Percentiles rank a stretch among this genome's conserved stretches.
These are phyloP conservation scores for Lates calcarifer DNA, from an alignment of 2,113 vertebrate genomes.

Conservation along the genomic window DNA sequence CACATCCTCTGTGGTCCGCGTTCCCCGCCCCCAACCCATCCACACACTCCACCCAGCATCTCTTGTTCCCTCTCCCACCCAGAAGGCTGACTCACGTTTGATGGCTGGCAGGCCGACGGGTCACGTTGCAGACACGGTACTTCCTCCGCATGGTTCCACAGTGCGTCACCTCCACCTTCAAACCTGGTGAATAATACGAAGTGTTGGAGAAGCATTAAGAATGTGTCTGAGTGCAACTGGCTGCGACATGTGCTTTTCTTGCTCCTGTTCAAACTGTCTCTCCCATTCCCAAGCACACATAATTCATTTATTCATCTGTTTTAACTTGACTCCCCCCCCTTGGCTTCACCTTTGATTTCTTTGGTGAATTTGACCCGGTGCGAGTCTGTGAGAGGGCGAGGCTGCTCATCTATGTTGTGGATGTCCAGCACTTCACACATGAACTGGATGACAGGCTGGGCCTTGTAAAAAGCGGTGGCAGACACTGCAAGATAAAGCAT, in stretches of 20 bases:
- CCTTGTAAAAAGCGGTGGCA: slow-evolving; percentile 99
- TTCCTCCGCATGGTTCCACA: slow-evolving; percentile 99
- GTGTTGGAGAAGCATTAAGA: slow-evolving; percentile 5
- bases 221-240: not conserved
- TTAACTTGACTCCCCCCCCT: not conserved
- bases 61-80: slow-evolving; percentile 7
- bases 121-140: slow-evolving; percentile 98
- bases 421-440: slow-evolving; percentile 99
- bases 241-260: slow-evolving; percentile 13
- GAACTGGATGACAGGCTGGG: slow-evolving; percentile 99
- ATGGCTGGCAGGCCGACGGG: slow-evolving; percentile 96
- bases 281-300: not conserved
- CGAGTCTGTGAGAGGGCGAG: slow-evolving; percentile 97
- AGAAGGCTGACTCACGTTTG: slow-evolving; percentile 92
- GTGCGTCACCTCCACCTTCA: slow-evolving; percentile 99
- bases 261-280: not conserved
- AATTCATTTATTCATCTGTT: not conserved
- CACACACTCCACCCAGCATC: slow-evolving; percentile 27
- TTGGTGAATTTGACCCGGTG: slow-evolving; percentile 99
- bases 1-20: slow-evolving; percentile 1
- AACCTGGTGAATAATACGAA: slow-evolving; percentile 83
- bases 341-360: slow-evolving; percentile 97
- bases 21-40: slow-evolving; percentile 4
- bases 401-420: slow-evolving; percentile 99
- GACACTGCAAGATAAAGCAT: slow-evolving; percentile 86